phyloP scores from a whole-genome alignment of 2,797 vertebrate genomes.

The Trachurus trachurus region DNA sequence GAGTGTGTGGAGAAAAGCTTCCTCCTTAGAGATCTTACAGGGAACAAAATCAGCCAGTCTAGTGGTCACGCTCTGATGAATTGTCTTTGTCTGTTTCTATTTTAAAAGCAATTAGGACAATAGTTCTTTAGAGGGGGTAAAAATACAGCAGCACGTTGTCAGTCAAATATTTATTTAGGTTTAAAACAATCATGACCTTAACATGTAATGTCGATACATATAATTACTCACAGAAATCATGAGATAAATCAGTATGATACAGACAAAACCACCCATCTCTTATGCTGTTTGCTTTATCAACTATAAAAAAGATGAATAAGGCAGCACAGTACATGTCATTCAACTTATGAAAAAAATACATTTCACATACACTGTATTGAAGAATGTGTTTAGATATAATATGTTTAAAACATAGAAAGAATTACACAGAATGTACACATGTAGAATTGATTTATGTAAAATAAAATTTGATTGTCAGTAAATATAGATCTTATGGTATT shows the following conservation, averaged over 20 bases:
- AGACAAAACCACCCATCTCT: slow-evolving; percentile 46
- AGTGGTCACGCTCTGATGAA: background rate
- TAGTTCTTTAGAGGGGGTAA: background rate
- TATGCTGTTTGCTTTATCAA: slow-evolving; percentile 58
- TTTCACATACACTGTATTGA: slow-evolving; percentile 59
- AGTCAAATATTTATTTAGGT: slow-evolving; percentile 74
- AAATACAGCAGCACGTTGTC: slow-evolving; percentile 22
- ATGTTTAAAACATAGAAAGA: slow-evolving; percentile 32
- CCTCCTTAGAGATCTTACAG: background rate
- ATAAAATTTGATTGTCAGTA: slow-evolving; percentile 20
- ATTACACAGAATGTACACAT: slow-evolving; percentile 22
- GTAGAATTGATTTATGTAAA: slow-evolving; percentile 17
- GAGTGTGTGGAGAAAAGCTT: slow-evolving; percentile 27
- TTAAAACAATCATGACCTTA: slow-evolving; percentile 66
- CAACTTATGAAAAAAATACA: slow-evolving; percentile 64
- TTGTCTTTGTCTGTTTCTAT: background rate
- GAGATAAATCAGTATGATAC: slow-evolving; percentile 39
- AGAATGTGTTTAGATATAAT: slow-evolving; percentile 39
- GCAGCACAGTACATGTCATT: slow-evolving; percentile 81
- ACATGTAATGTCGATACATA: slow-evolving; percentile 64
- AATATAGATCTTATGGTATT: slow-evolving; percentile 11
- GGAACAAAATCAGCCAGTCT: slow-evolving; percentile 1
- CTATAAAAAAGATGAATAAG: slow-evolving; percentile 77
- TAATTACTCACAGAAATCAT: slow-evolving; percentile 46
- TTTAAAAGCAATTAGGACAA: slow-evolving; percentile 6